phyloP scores from a whole-genome alignment of 2,113 vertebrate genomes.

The Chelonoidis abingdonii region DNA sequence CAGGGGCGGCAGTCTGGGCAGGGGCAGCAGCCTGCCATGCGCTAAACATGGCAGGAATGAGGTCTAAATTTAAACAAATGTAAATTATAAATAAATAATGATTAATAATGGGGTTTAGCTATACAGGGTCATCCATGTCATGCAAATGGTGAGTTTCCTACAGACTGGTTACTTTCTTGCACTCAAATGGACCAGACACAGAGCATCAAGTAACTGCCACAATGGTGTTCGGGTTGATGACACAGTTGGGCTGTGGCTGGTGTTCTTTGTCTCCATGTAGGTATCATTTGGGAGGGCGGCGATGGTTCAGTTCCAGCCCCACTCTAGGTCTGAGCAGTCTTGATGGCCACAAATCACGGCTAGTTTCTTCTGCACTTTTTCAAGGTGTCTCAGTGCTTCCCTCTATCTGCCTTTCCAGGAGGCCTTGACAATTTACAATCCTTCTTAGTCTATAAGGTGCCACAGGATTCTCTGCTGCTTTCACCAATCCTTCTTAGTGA shows the following conservation, averaged over 20 bases:
- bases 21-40: not conserved
- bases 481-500: not conserved
- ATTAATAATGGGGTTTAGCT: not conserved
- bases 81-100: not conserved
- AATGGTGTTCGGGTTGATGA: not conserved
- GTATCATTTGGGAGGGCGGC: not conserved
- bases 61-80: not conserved
- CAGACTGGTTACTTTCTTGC: not conserved
- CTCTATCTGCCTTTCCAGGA: conserved; percentile 17
- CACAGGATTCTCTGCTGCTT: too few relatives aligned
- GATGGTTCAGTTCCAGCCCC: not conserved
- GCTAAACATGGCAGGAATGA: not conserved
- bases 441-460: too few relatives aligned
- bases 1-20: not conserved
- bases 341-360: not conserved
- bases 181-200: not conserved
- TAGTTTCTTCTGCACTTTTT: not conserved
- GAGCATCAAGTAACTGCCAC: not conserved
- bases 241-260: not conserved
- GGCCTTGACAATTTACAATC: conserved; percentile 34
- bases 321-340: not conserved
- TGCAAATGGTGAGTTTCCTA: not conserved
- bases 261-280: not conserved
- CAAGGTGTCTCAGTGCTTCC: not conserved
- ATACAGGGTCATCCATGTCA: not conserved